Conservation (phyloP, 2,113 vertebrate species). For the Heloderma charlesbogerti region DNA sequence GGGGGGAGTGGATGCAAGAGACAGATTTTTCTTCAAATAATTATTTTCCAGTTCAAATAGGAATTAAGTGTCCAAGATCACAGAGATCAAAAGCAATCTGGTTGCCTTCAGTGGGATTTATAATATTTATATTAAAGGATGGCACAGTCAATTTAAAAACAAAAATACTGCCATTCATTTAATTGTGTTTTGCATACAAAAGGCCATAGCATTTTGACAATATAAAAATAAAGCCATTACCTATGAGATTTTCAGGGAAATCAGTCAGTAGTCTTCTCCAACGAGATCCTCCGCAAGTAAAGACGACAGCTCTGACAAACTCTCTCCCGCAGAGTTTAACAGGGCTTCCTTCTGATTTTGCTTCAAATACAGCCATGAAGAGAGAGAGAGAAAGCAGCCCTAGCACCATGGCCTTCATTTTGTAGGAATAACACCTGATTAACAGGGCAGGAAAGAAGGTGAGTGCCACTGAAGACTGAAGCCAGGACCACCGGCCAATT, state of each 20-base stretch:
- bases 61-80: background rate
- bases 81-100: background rate
- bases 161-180: background rate
- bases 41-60: background rate
- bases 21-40: background rate
- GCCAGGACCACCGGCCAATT: conserved; percentile 31
- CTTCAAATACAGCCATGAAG: conserved; percentile 37
- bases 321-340: conserved; percentile 86
- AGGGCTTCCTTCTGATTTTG: conserved; percentile 56
- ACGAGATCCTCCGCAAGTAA: conserved; percentile 87
- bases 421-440: rapidly evolving
- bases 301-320: conserved; percentile 83
- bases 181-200: background rate
- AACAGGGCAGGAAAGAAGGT: background rate
- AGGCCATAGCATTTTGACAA: background rate
- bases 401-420: conserved; percentile 53
- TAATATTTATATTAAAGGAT: too few species aligned
- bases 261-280: conserved; percentile 79
- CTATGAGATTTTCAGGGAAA: conserved; percentile 19
- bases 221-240: conserved; percentile 59
- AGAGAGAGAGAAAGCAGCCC: conserved; percentile 42
- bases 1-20: too few species aligned
- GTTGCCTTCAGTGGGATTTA: background rate
- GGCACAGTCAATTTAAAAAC: background rate
- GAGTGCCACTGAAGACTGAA: background rate